Conservation (phyloP, 1,140 invertebrate species). For the Drosophila pandora region DNA sequence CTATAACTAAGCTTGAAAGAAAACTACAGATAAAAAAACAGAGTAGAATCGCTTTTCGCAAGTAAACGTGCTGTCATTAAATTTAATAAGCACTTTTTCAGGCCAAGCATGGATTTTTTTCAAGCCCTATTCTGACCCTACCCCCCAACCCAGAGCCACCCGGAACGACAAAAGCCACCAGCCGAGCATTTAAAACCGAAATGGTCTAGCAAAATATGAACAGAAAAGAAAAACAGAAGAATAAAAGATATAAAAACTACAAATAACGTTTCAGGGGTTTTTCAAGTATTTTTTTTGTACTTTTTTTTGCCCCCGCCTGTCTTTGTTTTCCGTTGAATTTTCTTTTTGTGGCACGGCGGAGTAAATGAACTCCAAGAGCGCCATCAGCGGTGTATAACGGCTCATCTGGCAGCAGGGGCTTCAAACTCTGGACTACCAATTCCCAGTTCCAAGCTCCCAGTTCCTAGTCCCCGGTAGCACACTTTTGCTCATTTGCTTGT, state of each 20-base stretch:
- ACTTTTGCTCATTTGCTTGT: constrained; percentile 52
- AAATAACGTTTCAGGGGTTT: constrained; percentile 50
- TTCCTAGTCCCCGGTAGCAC: constrained; percentile 31
- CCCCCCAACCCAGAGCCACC: neutral
- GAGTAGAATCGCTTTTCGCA: constrained; percentile 75
- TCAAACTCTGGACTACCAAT: neutral
- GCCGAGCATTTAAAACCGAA: constrained; percentile 67
- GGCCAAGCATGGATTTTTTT: constrained; percentile 77
- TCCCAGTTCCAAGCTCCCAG: neutral
- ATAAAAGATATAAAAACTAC: constrained; percentile 54
- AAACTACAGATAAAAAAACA: constrained; percentile 33
- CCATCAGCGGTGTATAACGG: constrained; percentile 63
- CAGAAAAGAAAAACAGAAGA: constrained; percentile 13
- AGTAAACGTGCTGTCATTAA: constrained; percentile 83
- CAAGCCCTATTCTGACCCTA: constrained; percentile 30
- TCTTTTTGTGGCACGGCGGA: constrained; percentile 45
- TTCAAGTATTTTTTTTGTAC: neutral
- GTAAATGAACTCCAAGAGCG: constrained; percentile 72
- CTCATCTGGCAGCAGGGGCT: constrained; percentile 42
- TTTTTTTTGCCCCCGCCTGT: constrained; percentile 4
- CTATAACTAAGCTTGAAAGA: constrained; percentile 43
- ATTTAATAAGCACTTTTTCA: constrained; percentile 81
- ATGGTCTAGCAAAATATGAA: constrained; percentile 67
- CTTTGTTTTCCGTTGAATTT: constrained; percentile 60
- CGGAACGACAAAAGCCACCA: constrained; percentile 39